A percentile compares a stretch with the other conserved stretches of the same genome.
These are phyloP conservation scores for Myanophis thanlyinensis DNA, from an alignment of 2,113 vertebrate species.

Conservation along the genomic window DNA sequence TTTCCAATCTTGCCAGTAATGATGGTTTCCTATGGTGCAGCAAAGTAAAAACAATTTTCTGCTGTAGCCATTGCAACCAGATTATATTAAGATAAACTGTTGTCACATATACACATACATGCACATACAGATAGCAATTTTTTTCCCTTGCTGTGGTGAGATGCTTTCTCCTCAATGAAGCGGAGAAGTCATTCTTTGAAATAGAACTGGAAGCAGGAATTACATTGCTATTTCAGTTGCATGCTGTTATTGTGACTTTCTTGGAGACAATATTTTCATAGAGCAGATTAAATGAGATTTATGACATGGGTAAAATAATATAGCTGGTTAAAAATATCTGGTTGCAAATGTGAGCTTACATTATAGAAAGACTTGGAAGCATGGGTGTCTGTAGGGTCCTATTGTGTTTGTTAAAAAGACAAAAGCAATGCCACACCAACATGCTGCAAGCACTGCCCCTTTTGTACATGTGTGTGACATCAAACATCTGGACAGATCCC, in stretches of 20 bases:
- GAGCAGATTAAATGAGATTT: slow-evolving; percentile 21
- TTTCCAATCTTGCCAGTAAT: slow-evolving; percentile 67
- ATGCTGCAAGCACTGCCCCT: background rate
- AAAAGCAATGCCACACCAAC: background rate
- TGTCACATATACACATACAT: slow-evolving; percentile 60
- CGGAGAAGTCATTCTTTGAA: slow-evolving; percentile 27
- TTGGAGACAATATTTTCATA: slow-evolving; percentile 34
- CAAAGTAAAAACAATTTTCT: slow-evolving; percentile 69
- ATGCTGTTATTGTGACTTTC: slow-evolving; percentile 1
- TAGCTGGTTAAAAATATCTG: background rate
- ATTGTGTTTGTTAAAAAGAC: background rate
- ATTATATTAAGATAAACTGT: slow-evolving; percentile 70
- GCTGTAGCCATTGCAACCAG: slow-evolving; percentile 63
- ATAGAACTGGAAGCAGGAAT: slow-evolving; percentile 34
- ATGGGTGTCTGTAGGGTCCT: background rate
- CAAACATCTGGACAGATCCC: background rate
- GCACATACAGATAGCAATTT: slow-evolving; percentile 12
- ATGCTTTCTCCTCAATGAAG: slow-evolving; percentile 46
- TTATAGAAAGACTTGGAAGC: background rate
- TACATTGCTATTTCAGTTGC: background rate
- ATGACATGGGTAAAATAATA: slow-evolving; percentile 9
- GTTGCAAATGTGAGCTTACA: background rate
- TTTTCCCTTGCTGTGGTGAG: slow-evolving; percentile 48
- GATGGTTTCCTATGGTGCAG: slow-evolving; percentile 63
- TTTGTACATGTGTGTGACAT: background rate